Conservation (phyloP, 2,113 vertebrate species). For the Nipponia nippon region DNA sequence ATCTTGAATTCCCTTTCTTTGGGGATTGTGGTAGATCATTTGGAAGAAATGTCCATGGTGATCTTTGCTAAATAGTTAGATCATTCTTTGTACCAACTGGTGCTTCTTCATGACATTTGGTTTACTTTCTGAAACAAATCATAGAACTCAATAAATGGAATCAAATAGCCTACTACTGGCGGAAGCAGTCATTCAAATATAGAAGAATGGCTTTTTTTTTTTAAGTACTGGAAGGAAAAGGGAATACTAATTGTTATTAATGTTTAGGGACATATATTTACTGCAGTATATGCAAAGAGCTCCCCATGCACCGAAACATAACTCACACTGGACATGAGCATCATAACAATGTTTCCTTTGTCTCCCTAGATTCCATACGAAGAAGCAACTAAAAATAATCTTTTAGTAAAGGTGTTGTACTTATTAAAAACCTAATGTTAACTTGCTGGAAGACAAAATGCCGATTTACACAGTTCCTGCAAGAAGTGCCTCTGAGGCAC, state of each 20-base stretch:
- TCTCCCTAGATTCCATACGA: neutral
- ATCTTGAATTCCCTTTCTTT: neutral
- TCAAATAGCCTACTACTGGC: neutral
- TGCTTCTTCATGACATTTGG: neutral
- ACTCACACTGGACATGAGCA: rapidly evolving
- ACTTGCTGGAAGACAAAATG: constrained; percentile 50
- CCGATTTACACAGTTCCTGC: neutral
- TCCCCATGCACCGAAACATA: neutral
- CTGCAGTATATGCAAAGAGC: neutral
- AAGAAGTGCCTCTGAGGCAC: neutral
- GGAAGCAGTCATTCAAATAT: neutral
- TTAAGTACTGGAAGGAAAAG: neutral
- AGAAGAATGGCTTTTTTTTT: neutral
- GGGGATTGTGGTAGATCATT: neutral
- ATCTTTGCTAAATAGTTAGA: neutral
- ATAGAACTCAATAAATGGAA: neutral
- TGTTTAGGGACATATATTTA: neutral
- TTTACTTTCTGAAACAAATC: neutral
- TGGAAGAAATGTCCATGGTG: neutral
- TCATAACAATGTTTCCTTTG: neutral
- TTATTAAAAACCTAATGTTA: neutral
- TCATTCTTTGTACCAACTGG: neutral
- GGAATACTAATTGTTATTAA: neutral
- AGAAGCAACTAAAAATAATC: neutral
- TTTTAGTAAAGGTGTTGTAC: neutral